Base-by-base conservation (phyloP, 2,888 invertebrate species). In the Quadriops clusia region DNA sequence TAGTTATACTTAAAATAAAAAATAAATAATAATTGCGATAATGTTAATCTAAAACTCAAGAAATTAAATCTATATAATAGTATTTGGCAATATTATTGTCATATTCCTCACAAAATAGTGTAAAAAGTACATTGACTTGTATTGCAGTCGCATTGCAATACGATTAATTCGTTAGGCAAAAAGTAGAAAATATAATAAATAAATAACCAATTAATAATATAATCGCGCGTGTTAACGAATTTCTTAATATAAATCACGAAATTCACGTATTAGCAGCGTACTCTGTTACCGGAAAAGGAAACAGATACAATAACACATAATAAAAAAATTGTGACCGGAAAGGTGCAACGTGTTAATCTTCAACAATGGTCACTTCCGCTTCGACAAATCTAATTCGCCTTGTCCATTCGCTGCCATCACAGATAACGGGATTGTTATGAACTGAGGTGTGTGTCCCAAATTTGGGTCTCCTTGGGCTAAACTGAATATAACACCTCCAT, bases 371-470 rank as follows among this genome's bases (percentile, higher is more conserved):
- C 43, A 45, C 42, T 48, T 48, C 41, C 48, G 34, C 35, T 46
- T 46, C n/a, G 46, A 47, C 27, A 45, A 38, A 36, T 45, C 44
- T 23, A 45, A 38, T 32, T 45, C 44, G 17, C 44, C 44, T 30
- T 41, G 42, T 27, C 60, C 61, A 14, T 55, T 47, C 26, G 53
- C 63, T 41, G 50, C 64, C 9, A 73, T 70, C 64, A 77, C 73
- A 17, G 75, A 75, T 41, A 77, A 60, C 31, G 77, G 77, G 55
- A 78, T 77, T 33, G 77, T 77, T 52, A 78, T 76, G 60, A 74
- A 77, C 56, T 77, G 77, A 21, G 69, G 70, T 47, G 68, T 68
- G 30, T 42, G 43, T 4, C 43, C 41, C 4, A 49, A 42, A 42
- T 47, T 51, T n/a, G 50, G 50, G 34, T 53, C 47, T 25, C 49